These are phyloP conservation scores for Cataglyphis albicans DNA, from an alignment of 2,888 invertebrate genomes.

Conservation along the genomic window DNA sequence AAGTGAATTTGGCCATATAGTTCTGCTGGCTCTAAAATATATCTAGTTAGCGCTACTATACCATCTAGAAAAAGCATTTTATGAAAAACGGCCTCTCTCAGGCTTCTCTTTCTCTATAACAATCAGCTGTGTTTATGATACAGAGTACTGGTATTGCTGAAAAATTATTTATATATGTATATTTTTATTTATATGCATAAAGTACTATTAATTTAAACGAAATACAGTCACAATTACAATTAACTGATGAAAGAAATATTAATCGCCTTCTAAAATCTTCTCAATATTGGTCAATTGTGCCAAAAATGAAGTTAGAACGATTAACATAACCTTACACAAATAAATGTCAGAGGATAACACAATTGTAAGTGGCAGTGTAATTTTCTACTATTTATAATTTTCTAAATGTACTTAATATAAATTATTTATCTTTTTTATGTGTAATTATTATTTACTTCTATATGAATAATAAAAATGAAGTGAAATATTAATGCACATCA, in stretches of 20 bases:
- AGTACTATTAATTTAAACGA: too few relatives aligned
- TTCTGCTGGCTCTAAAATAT: too few relatives aligned
- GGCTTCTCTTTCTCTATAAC: too few relatives aligned
- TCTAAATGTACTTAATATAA: not conserved
- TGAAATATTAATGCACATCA: not conserved
- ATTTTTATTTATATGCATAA: too few relatives aligned
- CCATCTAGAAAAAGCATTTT: too few relatives aligned
- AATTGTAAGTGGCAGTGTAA: not conserved
- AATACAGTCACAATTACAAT: not conserved
- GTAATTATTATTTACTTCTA: not conserved
- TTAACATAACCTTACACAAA: slow-evolving; percentile 18
- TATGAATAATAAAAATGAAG: not conserved
- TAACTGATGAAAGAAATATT: slow-evolving; percentile 20
- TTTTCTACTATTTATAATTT: not conserved
- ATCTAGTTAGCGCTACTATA: too few relatives aligned
- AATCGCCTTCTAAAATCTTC: not conserved
- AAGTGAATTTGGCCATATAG: too few relatives aligned
- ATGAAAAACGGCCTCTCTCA: too few relatives aligned
- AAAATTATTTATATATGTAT: too few relatives aligned
- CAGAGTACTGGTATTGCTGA: too few relatives aligned
- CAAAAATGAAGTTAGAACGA: not conserved
- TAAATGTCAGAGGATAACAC: not conserved
- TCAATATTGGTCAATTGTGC: not conserved
- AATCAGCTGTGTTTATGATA: too few relatives aligned
- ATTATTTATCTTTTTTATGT: not conserved